These are phyloP conservation scores for Pampus argenteus DNA, from an alignment of 2,797 vertebrate species.

Conservation along the genomic window DNA sequence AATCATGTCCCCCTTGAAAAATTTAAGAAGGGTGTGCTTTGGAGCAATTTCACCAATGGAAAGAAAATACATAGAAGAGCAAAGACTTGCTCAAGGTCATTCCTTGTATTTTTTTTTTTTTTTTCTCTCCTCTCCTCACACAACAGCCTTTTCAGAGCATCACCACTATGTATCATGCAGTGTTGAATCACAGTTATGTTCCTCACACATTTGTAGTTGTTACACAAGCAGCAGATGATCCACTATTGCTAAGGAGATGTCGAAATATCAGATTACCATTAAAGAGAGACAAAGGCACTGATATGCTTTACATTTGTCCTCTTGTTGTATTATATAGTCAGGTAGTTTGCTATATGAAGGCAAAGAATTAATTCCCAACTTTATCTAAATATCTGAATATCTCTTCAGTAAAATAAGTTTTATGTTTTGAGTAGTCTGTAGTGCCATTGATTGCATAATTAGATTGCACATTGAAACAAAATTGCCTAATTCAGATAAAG, in stretches of 20 bases:
- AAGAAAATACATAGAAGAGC: slow-evolving; percentile 55
- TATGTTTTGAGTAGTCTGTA: slow-evolving; percentile 6
- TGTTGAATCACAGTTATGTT: slow-evolving; percentile 19
- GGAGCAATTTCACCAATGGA: slow-evolving; percentile 47
- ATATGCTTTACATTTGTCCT: slow-evolving; percentile 5
- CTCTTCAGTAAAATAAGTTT: slow-evolving; percentile 15
- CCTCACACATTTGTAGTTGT: slow-evolving; percentile 7
- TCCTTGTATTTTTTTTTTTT: slow-evolving; percentile 11
- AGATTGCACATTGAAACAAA: slow-evolving; percentile 57
- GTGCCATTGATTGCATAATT: slow-evolving; percentile 25
- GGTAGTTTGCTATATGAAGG: neutral
- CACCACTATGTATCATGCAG: slow-evolving; percentile 18
- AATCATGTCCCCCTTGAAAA: slow-evolving; percentile 59
- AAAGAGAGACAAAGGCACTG: neutral
- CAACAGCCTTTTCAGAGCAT: slow-evolving; percentile 31
- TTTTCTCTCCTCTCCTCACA: neutral
- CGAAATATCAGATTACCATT: slow-evolving; percentile 2
- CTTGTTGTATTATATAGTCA: neutral
- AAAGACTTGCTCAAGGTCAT: slow-evolving; percentile 70
- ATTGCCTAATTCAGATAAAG: slow-evolving; percentile 34
- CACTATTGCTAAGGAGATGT: neutral
- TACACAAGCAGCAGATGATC: slow-evolving; percentile 30
- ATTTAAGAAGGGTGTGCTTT: slow-evolving; percentile 57
- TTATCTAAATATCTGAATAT: slow-evolving; percentile 22
- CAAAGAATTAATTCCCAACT: slow-evolving; percentile 23